Conservation (phyloP, 2,888 invertebrate species). For the Phlogophora meticulosa region DNA sequence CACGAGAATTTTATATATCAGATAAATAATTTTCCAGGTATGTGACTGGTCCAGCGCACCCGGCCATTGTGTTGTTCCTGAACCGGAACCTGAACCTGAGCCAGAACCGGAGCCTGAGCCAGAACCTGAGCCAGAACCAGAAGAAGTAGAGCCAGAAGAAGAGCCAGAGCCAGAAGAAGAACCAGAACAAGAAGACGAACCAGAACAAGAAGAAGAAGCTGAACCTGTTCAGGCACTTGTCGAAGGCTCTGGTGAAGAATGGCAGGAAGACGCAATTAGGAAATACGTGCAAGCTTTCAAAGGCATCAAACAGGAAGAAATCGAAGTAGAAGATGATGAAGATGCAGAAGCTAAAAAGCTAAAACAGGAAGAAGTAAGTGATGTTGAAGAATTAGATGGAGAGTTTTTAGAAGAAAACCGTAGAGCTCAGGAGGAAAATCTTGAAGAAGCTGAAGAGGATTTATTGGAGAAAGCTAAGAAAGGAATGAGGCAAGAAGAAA, state of each 20-base stretch:
- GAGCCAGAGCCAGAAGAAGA: constrained; percentile 81
- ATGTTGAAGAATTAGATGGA: constrained; percentile 59
- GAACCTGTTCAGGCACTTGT: constrained; percentile 26
- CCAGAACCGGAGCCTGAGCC: constrained; percentile 79
- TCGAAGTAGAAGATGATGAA: constrained; percentile 50
- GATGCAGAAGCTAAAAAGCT: constrained; percentile 42
- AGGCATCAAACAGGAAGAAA: constrained; percentile 66
- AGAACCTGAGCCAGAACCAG: constrained; percentile 79
- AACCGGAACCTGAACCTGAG: constrained; percentile 77
- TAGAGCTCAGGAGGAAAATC: constrained; percentile 53
- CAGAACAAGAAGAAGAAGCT: constrained; percentile 64
- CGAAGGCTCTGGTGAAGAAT: constrained; percentile 71
- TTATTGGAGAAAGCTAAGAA: constrained; percentile 38
- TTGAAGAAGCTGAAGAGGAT: constrained; percentile 55
- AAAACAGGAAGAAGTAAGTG: constrained; percentile 51
- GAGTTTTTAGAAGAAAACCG: constrained; percentile 50
- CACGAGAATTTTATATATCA: too few species aligned
- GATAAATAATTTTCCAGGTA: constrained; percentile 70
- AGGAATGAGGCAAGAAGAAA: constrained; percentile 52
- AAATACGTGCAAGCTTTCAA: constrained; percentile 60
- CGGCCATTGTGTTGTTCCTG: constrained; percentile 76
- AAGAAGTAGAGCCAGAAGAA: constrained; percentile 78
- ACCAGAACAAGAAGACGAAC: constrained; percentile 74
- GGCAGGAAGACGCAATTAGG: constrained; percentile 68
- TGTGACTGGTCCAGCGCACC: constrained; percentile 83